Evolutionary conservation across 2,113 vertebrate species (phyloP), one percentile per base, ranked within the genome.

Genomic region (Protobothrops mucrosquamatus): DNA sequence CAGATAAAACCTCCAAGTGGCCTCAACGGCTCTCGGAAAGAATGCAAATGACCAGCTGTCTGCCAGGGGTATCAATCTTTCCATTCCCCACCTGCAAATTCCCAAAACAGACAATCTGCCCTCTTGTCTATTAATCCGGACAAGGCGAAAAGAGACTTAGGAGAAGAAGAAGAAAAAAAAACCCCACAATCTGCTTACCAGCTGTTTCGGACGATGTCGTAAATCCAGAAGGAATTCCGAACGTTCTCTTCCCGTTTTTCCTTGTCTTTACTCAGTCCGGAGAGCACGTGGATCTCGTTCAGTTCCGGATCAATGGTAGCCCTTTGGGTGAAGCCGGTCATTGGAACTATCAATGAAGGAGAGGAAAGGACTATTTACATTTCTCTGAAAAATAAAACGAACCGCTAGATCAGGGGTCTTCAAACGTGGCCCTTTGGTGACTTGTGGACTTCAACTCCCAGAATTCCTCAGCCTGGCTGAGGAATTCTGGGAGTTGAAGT

Each of bases 161-260:
- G 52, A 54, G 52, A 48, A 48, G 48, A 48, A 48, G 7, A 8
- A 48, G 8, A 8, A 48, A 48, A 48, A 48, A n/a, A n/a, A n/a
- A n/a, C n/a, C n/a, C n/a, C 6, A 8, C 48, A 0, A 48, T 48
- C 48, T 48, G 92, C 98, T 97, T 96, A 99, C 99, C 99, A 99
- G 97, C 98, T 99, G 97, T 99, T 99, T 89, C 99, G 98, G 89
- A 99, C 98, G 48, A 99, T 99, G 98, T 99, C 99, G 61, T 99
- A 99, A 97, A 99, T 99, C 99, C 99, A 99, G 98, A 99, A 99
- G 64, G 99, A 99, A 98, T 99, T 99, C 94, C 99, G 98, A 55
- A 99, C 99, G 3, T 99, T 99, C 96, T 99, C 99, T 96, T 99
- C 99, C 0, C 99, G 97, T 55, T 99, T 99, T 96, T 99, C 99